Conservation (phyloP, 2,888 invertebrate genomes). For the Crocallis elinguaria region DNA sequence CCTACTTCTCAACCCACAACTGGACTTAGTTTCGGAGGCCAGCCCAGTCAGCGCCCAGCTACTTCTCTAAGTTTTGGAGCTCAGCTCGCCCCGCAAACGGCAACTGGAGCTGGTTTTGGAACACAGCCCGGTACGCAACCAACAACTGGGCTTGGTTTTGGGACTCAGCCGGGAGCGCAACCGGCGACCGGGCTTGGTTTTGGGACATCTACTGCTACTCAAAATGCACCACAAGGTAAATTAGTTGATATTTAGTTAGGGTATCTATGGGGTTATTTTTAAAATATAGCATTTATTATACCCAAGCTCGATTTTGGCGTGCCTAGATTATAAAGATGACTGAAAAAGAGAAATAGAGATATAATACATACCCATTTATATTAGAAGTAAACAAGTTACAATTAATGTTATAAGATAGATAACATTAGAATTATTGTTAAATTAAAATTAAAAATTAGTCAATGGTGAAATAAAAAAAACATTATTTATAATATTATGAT, state of each 20-base stretch:
- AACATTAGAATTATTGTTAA: too few relatives aligned
- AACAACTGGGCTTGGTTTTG: constrained; percentile 31
- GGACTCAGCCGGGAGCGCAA: constrained; percentile 3
- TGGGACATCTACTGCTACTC: neutral
- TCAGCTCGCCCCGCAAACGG: constrained; percentile 9
- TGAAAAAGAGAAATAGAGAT: too few relatives aligned
- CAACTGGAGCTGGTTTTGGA: constrained; percentile 18
- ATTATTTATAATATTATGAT: too few relatives aligned
- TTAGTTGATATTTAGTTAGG: neutral
- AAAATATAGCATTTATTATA: too few relatives aligned
- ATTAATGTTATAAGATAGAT: too few relatives aligned
- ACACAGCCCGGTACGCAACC: constrained; percentile 5
- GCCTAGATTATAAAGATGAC: too few relatives aligned
- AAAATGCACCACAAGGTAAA: constrained; percentile 10
- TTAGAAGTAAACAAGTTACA: too few relatives aligned
- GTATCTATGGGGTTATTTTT: too few relatives aligned
- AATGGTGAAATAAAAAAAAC: too few relatives aligned
- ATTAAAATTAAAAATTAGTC: too few relatives aligned
- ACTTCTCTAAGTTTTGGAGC: constrained; percentile 19
- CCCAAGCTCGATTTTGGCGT: too few relatives aligned
- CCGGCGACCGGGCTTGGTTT: constrained; percentile 31
- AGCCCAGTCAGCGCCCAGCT: constrained; percentile 8
- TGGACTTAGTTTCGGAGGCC: constrained; percentile 25
- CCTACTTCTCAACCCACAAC: constrained; percentile 22
- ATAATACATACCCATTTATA: too few relatives aligned